These are phyloP conservation scores for Rhodinocichla rosea DNA, from an alignment of 2,113 vertebrate species.

Conservation along the genomic window DNA sequence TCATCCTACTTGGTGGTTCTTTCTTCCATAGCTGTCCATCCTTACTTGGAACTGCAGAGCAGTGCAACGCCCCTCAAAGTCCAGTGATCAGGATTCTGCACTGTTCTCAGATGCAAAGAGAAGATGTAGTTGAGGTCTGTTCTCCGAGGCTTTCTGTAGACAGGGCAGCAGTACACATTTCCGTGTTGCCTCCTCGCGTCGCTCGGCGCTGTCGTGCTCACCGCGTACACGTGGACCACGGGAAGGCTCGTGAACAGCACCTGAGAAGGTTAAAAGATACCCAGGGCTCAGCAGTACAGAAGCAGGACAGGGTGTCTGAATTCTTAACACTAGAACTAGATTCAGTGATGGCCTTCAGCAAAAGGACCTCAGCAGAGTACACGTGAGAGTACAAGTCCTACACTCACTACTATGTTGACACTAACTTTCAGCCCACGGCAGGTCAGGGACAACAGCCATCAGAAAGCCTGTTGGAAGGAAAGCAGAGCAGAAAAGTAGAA, in stretches of 20 bases:
- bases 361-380: neutral
- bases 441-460: neutral
- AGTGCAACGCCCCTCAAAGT: conserved; percentile 79
- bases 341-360: neutral
- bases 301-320: neutral
- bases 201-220: conserved; percentile 52
- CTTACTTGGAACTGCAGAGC: conserved; percentile 80
- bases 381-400: rapidly evolving
- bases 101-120: conserved; percentile 72
- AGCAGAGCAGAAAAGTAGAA: neutral
- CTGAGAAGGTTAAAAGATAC: conserved; percentile 44
- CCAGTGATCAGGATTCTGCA: conserved; percentile 78
- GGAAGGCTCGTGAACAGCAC: conserved; percentile 83
- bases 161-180: conserved; percentile 76
- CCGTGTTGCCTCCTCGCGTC: conserved; percentile 59
- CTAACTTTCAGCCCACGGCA: neutral
- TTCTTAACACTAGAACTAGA: neutral
- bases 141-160: conserved; percentile 81
- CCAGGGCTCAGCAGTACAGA: neutral
- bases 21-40: neutral
- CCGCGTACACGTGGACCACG: conserved; percentile 81
- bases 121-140: conserved; percentile 85
- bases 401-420: neutral
- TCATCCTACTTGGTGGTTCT: neutral
- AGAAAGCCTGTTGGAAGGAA: neutral